Evolutionary conservation across 53 echinoderm and acorn worm species (phyloP).

Genomic region (Antedon mediterranea): DNA sequence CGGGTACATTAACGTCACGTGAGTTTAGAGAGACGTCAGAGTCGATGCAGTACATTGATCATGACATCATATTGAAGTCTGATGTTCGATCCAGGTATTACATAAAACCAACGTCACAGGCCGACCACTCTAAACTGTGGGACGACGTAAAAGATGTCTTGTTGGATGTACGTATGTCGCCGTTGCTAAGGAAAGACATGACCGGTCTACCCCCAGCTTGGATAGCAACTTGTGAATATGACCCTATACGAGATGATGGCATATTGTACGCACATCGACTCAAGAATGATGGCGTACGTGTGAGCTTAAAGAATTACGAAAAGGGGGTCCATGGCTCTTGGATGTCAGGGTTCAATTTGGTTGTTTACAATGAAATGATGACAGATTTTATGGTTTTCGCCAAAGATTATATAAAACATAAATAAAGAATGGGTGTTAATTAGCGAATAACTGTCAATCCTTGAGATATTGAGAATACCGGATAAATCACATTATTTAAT

Average conservation of each 20-base stretch:
- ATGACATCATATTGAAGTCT: constrained; percentile 7
- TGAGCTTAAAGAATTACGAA: background rate
- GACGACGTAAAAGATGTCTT: constrained; percentile 17
- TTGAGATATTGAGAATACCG: too few relatives aligned
- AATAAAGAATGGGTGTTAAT: background rate
- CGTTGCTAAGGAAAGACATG: constrained; percentile 40
- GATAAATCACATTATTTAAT: too few relatives aligned
- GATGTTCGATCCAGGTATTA: background rate
- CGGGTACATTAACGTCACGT: constrained; percentile 12
- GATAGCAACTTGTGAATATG: constrained; percentile 44
- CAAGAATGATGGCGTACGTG: background rate
- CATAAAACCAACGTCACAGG: background rate
- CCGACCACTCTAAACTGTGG: constrained; percentile 23
- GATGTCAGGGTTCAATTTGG: background rate
- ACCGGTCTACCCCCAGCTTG: constrained; percentile 51
- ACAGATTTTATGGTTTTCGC: background rate
- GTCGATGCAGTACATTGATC: constrained; percentile 26
- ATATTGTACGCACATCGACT: background rate
- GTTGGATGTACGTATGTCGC: constrained; percentile 43
- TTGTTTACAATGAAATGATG: background rate
- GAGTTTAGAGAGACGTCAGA: constrained; percentile 16
- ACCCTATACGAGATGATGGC: constrained; percentile 44
- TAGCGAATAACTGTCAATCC: too few relatives aligned
- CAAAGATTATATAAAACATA: background rate
- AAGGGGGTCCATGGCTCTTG: background rate